Conservation (phyloP, 2,797 vertebrate genomes). For the Acrossocheilus wenchowensis region DNA sequence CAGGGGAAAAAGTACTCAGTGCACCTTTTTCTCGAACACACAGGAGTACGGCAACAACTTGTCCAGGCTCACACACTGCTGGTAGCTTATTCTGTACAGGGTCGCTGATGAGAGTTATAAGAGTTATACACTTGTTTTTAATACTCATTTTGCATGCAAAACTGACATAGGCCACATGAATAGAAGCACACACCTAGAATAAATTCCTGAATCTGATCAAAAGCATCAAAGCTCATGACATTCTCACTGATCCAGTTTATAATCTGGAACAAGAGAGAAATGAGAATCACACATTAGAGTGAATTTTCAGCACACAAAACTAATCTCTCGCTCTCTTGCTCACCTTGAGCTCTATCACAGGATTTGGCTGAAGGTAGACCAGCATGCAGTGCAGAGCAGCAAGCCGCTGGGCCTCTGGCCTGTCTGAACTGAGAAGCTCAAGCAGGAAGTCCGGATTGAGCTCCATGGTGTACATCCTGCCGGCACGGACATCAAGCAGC, state of each 20-base stretch:
- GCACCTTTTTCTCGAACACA: constrained; percentile 72
- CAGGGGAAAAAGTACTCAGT: not conserved
- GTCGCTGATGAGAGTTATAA: constrained; percentile 78
- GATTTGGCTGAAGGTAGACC: constrained; percentile 78
- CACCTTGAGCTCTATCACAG: constrained; percentile 78
- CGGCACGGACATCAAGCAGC: constrained; percentile 79
- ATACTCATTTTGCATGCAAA: not conserved
- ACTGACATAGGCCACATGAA: not conserved
- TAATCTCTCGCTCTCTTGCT: not conserved
- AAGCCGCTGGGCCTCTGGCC: constrained; percentile 80
- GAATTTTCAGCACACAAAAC: not conserved
- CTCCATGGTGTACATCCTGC: constrained; percentile 75
- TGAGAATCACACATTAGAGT: not conserved
- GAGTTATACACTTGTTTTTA: constrained; percentile 50
- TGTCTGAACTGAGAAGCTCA: constrained; percentile 74
- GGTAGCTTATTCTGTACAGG: constrained; percentile 84
- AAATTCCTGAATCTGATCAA: constrained; percentile 96
- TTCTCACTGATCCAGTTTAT: constrained; percentile 91
- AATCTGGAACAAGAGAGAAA: constrained; percentile 75
- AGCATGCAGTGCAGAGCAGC: constrained; percentile 89
- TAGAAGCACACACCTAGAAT: constrained; percentile 84
- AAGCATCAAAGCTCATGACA: constrained; percentile 80
- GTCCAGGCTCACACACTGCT: constrained; percentile 82
- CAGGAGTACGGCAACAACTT: constrained; percentile 90
- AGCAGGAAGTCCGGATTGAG: constrained; percentile 80